Evolutionary conservation across 1,140 invertebrate genomes (phyloP).

Genomic region (Drosophila willistoni): DNA sequence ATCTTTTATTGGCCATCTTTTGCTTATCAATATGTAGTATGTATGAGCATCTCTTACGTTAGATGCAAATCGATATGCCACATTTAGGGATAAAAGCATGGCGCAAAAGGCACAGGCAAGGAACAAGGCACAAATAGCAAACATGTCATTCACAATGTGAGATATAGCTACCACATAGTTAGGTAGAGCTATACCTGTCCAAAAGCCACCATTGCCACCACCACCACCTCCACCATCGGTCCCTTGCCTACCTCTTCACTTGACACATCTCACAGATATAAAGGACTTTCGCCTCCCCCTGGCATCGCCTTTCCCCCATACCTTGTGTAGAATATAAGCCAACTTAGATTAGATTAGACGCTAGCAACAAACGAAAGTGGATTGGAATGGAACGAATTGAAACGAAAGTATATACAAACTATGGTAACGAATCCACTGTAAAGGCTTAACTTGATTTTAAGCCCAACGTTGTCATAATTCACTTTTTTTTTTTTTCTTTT

Average conservation of each 20-base stretch:
- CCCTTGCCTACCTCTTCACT: background rate
- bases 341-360: slow-evolving; percentile 12
- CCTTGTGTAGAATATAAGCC: background rate
- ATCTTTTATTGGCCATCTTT: slow-evolving; percentile 62
- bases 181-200: background rate
- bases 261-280: background rate
- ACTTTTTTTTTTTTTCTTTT: background rate
- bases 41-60: slow-evolving; percentile 34
- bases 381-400: slow-evolving; percentile 7
- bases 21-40: slow-evolving; percentile 41
- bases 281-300: background rate
- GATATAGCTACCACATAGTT: slow-evolving; percentile 48
- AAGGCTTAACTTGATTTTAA: slow-evolving; percentile 13
- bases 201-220: too few relatives aligned
- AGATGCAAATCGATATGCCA: slow-evolving; percentile 75
- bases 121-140: slow-evolving; percentile 43
- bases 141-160: slow-evolving; percentile 61
- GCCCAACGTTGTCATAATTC: background rate
- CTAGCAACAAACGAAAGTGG: slow-evolving; percentile 4
- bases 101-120: background rate
- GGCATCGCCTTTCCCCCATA: background rate
- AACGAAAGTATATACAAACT: background rate
- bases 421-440: slow-evolving; percentile 6
- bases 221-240: background rate
- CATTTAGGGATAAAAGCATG: slow-evolving; percentile 48